phyloP scores from a whole-genome alignment of 2,888 invertebrate genomes.

The Watsonalla cultraria region DNA sequence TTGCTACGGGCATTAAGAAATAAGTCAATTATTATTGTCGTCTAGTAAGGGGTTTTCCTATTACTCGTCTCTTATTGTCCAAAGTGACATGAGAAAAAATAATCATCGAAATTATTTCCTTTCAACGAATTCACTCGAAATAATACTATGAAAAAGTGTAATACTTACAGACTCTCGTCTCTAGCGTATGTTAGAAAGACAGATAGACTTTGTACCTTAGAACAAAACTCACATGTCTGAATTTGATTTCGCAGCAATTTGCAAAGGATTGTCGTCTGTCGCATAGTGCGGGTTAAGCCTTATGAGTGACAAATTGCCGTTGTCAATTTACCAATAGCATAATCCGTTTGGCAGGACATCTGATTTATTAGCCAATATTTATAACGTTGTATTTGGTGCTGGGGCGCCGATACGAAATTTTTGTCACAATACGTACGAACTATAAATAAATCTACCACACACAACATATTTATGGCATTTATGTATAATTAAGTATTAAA shows the following conservation, averaged over 20 bases:
- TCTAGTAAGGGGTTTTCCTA: not conserved
- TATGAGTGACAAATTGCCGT: not conserved
- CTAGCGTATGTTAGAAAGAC: no score
- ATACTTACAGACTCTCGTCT: no score
- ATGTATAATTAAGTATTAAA: no score
- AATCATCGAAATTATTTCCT: no score
- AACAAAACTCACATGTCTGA: no score
- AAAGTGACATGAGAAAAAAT: no score
- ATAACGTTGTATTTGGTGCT: not conserved
- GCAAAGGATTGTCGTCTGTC: not conserved
- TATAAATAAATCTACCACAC: not conserved
- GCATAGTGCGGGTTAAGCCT: not conserved
- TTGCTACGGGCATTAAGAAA: not conserved
- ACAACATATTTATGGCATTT: not conserved
- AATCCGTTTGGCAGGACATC: not conserved
- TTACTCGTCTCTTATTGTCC: no score
- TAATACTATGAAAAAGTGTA: no score
- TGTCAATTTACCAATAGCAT: not conserved
- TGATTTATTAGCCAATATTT: not conserved
- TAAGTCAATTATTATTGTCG: not conserved
- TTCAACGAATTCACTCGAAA: no score
- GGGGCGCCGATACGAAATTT: not conserved
- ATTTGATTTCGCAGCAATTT: no score
- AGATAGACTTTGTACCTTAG: no score
- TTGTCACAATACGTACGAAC: not conserved